Conservation (phyloP, 2,888 invertebrate genomes). For the Sphecodes monilicornis region DNA sequence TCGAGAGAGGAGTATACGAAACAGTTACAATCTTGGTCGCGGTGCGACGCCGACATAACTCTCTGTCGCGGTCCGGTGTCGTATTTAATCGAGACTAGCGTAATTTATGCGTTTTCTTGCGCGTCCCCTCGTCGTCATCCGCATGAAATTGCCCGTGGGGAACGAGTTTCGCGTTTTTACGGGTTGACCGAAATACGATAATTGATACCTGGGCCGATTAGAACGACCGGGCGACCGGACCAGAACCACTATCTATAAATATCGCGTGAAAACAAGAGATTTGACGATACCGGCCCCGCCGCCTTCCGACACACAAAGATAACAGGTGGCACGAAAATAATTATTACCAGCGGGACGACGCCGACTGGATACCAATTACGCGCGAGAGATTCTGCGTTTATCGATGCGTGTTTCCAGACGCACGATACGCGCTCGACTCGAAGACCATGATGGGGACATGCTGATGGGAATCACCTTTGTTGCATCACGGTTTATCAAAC, state of each 20-base stretch:
- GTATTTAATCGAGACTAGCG: conserved; percentile 49
- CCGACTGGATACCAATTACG: conserved; percentile 29
- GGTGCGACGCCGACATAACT: conserved; percentile 46
- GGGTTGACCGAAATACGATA: conserved; percentile 37
- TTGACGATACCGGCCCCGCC: conserved; percentile 23
- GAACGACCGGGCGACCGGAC: neutral
- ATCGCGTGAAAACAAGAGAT: conserved; percentile 32
- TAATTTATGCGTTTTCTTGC: conserved; percentile 51
- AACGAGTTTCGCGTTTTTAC: conserved; percentile 36
- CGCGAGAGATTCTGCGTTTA: conserved; percentile 26
- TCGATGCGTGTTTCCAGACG: conserved; percentile 22
- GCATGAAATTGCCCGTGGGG: conserved; percentile 17
- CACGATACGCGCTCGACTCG: neutral
- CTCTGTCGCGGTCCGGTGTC: conserved; percentile 41
- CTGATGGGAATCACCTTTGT: conserved; percentile 22
- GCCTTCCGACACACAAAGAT: conserved; percentile 26
- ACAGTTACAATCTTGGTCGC: conserved; percentile 56
- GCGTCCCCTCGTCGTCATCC: conserved; percentile 29
- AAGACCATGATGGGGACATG: neutral
- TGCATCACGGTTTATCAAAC: neutral
- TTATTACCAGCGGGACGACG: neutral
- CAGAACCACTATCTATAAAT: conserved; percentile 30
- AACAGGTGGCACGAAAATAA: conserved; percentile 42
- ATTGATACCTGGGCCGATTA: conserved; percentile 38
- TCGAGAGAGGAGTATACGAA: conserved; percentile 38